Evolutionary conservation across 2,888 invertebrate species (phyloP), one percentile per base, ranked within the genome.

Genomic region (Tillus elongatus): DNA sequence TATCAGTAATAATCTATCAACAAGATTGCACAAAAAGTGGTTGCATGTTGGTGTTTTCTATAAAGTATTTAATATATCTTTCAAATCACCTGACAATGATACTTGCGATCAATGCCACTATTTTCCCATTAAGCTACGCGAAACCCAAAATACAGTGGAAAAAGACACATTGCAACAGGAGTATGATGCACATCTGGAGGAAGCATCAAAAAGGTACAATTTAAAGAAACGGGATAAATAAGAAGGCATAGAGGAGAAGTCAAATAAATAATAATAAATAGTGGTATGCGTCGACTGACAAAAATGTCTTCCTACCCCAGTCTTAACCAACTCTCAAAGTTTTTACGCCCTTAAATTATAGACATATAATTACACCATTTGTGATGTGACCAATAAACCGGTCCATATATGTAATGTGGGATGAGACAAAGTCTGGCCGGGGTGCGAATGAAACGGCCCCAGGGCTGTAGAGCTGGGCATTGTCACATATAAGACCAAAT

Each of bases 11-110:
- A n/a, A n/a, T n/a, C n/a, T n/a, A n/a, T n/a, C n/a, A n/a, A n/a
- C n/a, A n/a, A n/a, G n/a, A n/a, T n/a, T n/a, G n/a, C n/a, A n/a
- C 8, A 42, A 41, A 27, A 31, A 36, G 9, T 43, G 43, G 42
- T 27, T 45, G 33, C 37, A 43, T 15, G 30, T 29, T 4, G 33
- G 36, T 15, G 39, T 39, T 11, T 43, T 43, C 16, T 40, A 45
- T 30, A 41, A 34, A 33, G 35, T 40, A 30, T 42, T 41, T 11
- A 39, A 19, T 19, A 6, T 19, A 19, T 19, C 24, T 19, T 19
- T 19, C 24, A 19, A 19, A 19, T n/a, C n/a, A n/a, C n/a, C 24
- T 19, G 24, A 19, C 24, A 19, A 19, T 19, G 24, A 19, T 19
- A 19, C 24, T 19, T 19, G 24, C 24, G 24, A 19, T 19, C 24